A percentile compares a stretch with the other conserved stretches of the same genome.
Evolutionary conservation across 2,113 vertebrate species (phyloP).

Genomic region (Takifugu flavidus): DNA sequence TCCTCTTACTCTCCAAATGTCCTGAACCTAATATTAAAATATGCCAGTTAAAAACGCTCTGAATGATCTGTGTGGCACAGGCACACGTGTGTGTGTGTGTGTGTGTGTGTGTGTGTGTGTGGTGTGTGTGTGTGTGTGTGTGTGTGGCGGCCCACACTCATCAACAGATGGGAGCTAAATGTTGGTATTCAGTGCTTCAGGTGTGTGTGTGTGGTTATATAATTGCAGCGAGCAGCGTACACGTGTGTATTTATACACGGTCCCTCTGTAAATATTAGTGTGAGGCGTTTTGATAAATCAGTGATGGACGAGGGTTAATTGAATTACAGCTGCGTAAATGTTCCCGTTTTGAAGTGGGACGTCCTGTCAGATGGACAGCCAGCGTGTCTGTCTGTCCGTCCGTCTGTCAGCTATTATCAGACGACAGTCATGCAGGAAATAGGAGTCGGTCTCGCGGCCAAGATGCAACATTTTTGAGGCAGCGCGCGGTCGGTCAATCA

Average conservation of each 20-base stretch:
- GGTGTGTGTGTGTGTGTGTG: conserved; percentile 9
- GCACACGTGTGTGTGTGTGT: conserved; percentile 2
- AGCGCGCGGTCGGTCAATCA: conserved; percentile 19
- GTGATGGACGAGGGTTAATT: conserved; percentile 68
- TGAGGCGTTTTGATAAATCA: conserved; percentile 58
- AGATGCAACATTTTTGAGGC: conserved; percentile 40
- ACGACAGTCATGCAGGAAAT: conserved; percentile 34
- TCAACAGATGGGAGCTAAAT: conserved; percentile 61
- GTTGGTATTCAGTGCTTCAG: conserved; percentile 62
- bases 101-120: neutral
- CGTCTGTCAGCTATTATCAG: conserved; percentile 45
- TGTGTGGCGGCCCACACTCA: conserved; percentile 33
- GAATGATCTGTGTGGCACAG: conserved; percentile 36
- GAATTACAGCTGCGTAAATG: conserved; percentile 65
- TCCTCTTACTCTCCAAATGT: conserved; percentile 73
- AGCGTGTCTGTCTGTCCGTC: conserved; percentile 39
- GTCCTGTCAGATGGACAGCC: conserved; percentile 13
- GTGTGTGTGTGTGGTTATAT: conserved; percentile 56
- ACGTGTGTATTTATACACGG: conserved; percentile 54
- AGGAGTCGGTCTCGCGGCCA: conserved; percentile 35
- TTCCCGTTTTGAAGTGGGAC: conserved; percentile 38
- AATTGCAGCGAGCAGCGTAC: conserved; percentile 55
- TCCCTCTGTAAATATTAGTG: conserved; percentile 68
- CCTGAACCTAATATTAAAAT: conserved; percentile 74
- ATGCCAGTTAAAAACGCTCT: conserved; percentile 71